Conservation (phyloP, 2,113 vertebrate species). For the Hippocampus mohnikei region DNA sequence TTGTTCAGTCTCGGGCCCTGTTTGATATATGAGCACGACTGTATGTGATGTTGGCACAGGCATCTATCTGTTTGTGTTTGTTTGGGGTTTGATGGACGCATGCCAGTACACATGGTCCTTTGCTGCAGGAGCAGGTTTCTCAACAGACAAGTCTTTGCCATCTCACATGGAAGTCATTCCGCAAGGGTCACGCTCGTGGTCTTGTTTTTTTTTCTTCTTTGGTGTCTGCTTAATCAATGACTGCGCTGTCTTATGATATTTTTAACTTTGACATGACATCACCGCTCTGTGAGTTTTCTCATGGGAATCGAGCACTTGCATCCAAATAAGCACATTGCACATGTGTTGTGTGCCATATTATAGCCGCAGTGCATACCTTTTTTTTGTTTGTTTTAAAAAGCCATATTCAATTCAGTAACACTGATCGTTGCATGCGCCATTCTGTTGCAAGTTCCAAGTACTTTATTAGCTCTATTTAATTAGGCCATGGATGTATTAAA, state of each 20-base stretch:
- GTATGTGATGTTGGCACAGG: conserved; percentile 3
- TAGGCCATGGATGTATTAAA: too few relatives aligned
- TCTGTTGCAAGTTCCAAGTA: too few relatives aligned
- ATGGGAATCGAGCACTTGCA: neutral
- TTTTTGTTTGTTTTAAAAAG: too few relatives aligned
- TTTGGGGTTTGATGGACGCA: conserved; percentile 9
- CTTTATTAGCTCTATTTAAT: too few relatives aligned
- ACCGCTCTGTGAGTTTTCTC: neutral
- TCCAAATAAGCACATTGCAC: neutral
- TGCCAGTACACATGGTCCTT: neutral
- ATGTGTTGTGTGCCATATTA: neutral
- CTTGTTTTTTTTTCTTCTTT: neutral
- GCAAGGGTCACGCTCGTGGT: neutral
- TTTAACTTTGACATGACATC: neutral
- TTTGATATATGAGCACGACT: conserved; percentile 67
- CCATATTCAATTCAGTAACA: too few relatives aligned
- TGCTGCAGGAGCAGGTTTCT: neutral
- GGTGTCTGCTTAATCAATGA: neutral
- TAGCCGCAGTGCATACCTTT: neutral
- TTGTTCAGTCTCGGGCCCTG: conserved; percentile 45
- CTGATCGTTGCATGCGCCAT: too few relatives aligned
- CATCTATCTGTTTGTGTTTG: conserved; percentile 8
- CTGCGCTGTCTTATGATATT: neutral
- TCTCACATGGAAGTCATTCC: neutral
- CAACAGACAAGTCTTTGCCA: neutral